phyloP scores from a whole-genome alignment of 2,113 vertebrate genomes.

The Syrrhaptes paradoxus region DNA sequence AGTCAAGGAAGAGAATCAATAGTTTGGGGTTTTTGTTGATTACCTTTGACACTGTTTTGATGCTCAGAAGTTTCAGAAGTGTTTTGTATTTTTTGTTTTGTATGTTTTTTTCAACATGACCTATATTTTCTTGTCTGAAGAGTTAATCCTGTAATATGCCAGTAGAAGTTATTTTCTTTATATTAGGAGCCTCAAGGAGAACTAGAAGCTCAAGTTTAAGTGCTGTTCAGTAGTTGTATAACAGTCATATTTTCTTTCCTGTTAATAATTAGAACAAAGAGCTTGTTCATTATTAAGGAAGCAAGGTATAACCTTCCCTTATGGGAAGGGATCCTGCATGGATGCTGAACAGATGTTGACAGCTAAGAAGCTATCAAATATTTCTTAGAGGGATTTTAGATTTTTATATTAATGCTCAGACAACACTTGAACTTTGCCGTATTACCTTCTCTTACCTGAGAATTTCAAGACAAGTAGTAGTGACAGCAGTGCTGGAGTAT shows the following conservation, averaged over 20 bases:
- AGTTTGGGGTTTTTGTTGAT: background rate
- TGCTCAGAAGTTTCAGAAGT: background rate
- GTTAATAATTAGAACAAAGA: background rate
- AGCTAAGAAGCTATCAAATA: background rate
- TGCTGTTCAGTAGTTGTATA: background rate
- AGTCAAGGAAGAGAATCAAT: background rate
- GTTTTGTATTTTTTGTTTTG: background rate
- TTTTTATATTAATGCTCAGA: background rate
- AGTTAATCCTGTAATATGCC: background rate
- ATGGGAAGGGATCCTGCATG: background rate
- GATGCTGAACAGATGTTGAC: background rate
- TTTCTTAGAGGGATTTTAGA: background rate
- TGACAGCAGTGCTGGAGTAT: background rate
- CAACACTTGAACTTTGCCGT: background rate
- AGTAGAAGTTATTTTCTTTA: background rate
- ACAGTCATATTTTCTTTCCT: background rate
- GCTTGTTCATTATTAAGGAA: background rate
- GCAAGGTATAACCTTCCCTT: background rate
- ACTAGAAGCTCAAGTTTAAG: background rate
- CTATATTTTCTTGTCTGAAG: background rate
- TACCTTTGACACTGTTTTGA: background rate
- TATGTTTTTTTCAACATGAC: background rate
- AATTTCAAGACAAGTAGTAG: background rate
- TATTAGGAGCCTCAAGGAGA: background rate
- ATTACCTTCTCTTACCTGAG: background rate